A percentile compares a stretch with the other conserved stretches of the same genome.
phyloP scores from a whole-genome alignment of 2,888 invertebrate genomes.

The Acanthopleura granulata region DNA sequence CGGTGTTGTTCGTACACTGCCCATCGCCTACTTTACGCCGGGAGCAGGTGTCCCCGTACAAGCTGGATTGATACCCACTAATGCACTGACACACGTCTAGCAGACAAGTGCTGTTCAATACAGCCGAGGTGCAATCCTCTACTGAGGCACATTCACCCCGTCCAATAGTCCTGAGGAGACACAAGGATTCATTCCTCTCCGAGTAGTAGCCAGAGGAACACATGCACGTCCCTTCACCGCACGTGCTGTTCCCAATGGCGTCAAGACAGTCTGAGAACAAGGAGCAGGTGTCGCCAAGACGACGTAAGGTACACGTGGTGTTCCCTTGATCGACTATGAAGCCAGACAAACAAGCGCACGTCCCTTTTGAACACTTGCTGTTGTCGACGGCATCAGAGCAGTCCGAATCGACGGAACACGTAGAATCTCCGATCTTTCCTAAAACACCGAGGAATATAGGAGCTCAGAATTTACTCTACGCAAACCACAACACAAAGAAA shows the following conservation, averaged over 20 bases:
- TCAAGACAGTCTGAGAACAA: constrained; percentile 29
- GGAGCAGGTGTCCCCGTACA: constrained; percentile 27
- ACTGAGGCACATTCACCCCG: constrained; percentile 28
- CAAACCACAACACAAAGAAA: too few species aligned
- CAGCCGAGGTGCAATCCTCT: constrained; percentile 32
- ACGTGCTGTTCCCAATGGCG: constrained; percentile 34
- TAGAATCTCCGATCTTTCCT: constrained; percentile 28
- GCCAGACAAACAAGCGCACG: constrained; percentile 34
- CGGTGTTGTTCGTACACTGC: constrained; percentile 30
- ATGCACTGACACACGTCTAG: constrained; percentile 32
- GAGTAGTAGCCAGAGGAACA: constrained; percentile 32
- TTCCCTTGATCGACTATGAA: constrained; percentile 26
- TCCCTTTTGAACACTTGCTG: constrained; percentile 30
- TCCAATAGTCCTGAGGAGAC: constrained; percentile 28
- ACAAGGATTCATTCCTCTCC: constrained; percentile 26
- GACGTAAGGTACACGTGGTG: constrained; percentile 30
- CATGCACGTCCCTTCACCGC: constrained; percentile 27
- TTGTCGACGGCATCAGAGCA: constrained; percentile 33
- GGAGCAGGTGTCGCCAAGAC: constrained; percentile 30
- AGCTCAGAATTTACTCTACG: too few species aligned
- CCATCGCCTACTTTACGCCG: constrained; percentile 36
- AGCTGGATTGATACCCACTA: constrained; percentile 26
- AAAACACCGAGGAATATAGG: constrained; percentile 5
- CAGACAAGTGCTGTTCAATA: constrained; percentile 33
- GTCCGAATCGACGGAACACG: constrained; percentile 28